Conservation (phyloP, 2,797 vertebrate genomes). For the Molossus molossus region DNA sequence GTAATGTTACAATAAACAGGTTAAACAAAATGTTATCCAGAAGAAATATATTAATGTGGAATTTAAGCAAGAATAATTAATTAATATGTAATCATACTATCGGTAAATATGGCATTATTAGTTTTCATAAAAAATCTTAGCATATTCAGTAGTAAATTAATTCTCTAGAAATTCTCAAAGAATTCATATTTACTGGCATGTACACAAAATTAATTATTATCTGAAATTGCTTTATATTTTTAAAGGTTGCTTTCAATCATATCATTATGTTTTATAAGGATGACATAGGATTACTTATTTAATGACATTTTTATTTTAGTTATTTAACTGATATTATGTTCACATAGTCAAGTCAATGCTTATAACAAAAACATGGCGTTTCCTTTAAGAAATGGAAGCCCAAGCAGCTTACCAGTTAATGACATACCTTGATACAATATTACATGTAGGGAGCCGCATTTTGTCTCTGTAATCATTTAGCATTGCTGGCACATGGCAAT, state of each 20-base stretch:
- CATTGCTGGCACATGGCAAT: neutral
- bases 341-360: neutral
- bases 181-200: neutral
- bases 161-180: neutral
- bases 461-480: neutral
- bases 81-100: neutral
- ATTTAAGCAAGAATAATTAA: neutral
- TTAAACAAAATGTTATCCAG: neutral
- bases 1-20: neutral
- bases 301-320: conserved; percentile 6
- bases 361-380: neutral
- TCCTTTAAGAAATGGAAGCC: conserved; percentile 13
- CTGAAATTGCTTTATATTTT: neutral
- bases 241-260: neutral
- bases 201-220: conserved; percentile 56
- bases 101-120: conserved; percentile 1
- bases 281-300: conserved; percentile 10
- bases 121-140: conserved; percentile 20
- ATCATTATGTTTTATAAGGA: neutral
- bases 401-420: neutral
- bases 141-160: neutral
- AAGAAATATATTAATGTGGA: neutral
- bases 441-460: neutral
- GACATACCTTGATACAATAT: neutral
- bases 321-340: conserved; percentile 20